Evolutionary conservation across 2,113 vertebrate species (phyloP).

Genomic region (Rhabdomys dilectus): DNA sequence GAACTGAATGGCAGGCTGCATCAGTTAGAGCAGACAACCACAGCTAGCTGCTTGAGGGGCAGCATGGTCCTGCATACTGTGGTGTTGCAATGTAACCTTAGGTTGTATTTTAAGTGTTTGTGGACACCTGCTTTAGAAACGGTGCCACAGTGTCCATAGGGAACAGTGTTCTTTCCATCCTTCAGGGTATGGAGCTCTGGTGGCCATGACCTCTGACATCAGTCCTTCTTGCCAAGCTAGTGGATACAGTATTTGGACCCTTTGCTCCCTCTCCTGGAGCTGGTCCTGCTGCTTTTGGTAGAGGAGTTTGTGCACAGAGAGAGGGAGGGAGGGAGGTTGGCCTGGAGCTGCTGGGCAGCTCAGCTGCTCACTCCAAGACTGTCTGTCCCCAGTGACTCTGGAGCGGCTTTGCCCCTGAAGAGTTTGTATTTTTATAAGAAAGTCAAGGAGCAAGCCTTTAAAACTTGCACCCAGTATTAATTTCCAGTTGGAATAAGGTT

Average conservation of each 20-base stretch:
- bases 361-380: background rate
- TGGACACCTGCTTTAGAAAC: slow-evolving; percentile 8
- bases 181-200: slow-evolving; percentile 19
- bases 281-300: slow-evolving; percentile 51
- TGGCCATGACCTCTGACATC: slow-evolving; percentile 10
- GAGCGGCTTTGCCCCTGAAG: background rate
- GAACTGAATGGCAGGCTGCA: slow-evolving; percentile 64
- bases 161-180: slow-evolving; percentile 66
- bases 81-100: slow-evolving; percentile 52
- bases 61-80: slow-evolving; percentile 1
- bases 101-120: background rate
- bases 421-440: background rate
- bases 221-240: background rate
- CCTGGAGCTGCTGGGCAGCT: slow-evolving; percentile 17
- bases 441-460: background rate
- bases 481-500: background rate
- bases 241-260: background rate
- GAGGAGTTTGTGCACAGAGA: slow-evolving; percentile 8
- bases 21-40: slow-evolving; percentile 70
- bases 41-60: slow-evolving; percentile 49
- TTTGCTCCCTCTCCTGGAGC: background rate
- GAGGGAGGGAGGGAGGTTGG: background rate
- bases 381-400: slow-evolving; percentile 27
- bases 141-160: background rate
- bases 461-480: slow-evolving; percentile 13